Evolutionary conservation across 2,797 vertebrate species (phyloP).

Genomic region (Gymnoscopelus microlampas): DNA sequence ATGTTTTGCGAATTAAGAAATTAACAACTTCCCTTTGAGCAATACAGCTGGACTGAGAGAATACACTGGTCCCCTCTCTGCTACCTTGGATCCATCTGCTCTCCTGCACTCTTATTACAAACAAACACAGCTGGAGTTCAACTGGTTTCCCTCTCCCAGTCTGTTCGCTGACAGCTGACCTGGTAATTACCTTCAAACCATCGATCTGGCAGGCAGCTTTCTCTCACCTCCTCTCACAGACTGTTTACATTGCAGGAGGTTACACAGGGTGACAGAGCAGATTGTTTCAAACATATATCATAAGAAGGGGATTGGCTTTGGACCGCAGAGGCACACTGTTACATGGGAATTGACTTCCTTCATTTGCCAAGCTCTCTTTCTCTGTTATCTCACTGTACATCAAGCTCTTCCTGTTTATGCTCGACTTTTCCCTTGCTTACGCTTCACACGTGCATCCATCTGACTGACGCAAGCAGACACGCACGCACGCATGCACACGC

Average conservation of each 20-base stretch:
- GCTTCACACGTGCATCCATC: too few species aligned
- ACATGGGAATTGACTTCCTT: not conserved
- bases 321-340: not conserved
- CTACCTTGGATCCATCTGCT: conserved; percentile 41
- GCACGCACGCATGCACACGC: conserved; percentile 1
- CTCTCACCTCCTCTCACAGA: conserved; percentile 20
- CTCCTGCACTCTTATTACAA: conserved; percentile 27
- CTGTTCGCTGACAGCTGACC: conserved; percentile 46
- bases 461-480: too few species aligned
- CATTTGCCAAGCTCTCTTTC: not conserved
- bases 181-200: conserved; percentile 49
- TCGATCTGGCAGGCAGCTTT: conserved; percentile 49
- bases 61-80: conserved; percentile 1
- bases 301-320: not conserved
- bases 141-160: conserved; percentile 19
- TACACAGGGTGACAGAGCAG: not conserved
- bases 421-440: too few species aligned
- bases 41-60: conserved; percentile 23
- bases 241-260: conserved; percentile 16
- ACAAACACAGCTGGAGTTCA: conserved; percentile 45
- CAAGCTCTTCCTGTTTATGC: too few species aligned
- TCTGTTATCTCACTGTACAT: not conserved
- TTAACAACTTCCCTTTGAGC: not conserved
- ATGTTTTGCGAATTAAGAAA: conserved; percentile 5
- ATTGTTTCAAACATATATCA: not conserved